Conservation (phyloP, 2,888 invertebrate genomes). For the Euproctis similis region DNA sequence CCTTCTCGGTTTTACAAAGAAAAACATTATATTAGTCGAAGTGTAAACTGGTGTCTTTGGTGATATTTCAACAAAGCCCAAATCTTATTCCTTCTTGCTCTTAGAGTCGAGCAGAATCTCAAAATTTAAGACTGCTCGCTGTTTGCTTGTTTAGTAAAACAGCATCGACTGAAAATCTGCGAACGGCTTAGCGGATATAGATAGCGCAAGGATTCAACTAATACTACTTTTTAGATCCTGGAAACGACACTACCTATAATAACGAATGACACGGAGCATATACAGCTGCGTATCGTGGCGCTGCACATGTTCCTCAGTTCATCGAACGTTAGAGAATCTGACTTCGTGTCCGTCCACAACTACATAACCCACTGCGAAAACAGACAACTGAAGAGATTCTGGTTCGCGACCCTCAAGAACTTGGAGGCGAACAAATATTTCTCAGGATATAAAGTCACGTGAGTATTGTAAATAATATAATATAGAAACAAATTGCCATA, state of each 20-base stretch:
- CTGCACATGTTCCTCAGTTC: conserved; percentile 79
- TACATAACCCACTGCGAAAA: conserved; percentile 78
- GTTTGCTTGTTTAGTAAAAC: too few species aligned
- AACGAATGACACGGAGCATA: conserved; percentile 78
- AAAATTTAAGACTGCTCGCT: too few species aligned
- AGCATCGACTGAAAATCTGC: too few species aligned
- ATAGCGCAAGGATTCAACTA: too few species aligned
- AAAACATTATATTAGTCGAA: too few species aligned
- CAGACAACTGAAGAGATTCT: conserved; percentile 81
- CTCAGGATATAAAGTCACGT: conserved; percentile 81
- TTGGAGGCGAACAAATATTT: conserved; percentile 78
- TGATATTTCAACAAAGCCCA: too few species aligned
- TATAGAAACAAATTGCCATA: too few species aligned
- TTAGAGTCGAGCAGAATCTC: too few species aligned
- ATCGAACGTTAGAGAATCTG: conserved; percentile 76
- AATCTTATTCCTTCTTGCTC: too few species aligned
- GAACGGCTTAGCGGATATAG: too few species aligned
- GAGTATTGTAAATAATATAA: conserved; percentile 41
- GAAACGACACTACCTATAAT: conserved; percentile 78
- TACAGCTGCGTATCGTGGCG: conserved; percentile 81
- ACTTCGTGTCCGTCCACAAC: conserved; percentile 81
- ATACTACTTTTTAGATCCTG: conserved; percentile 55
- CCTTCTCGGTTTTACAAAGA: too few species aligned
- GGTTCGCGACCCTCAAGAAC: conserved; percentile 81
- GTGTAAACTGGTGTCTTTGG: too few species aligned